Percentiles rank a stretch among this genome's conserved stretches.
These are phyloP conservation scores for Moxostoma hubbsi DNA, from an alignment of 2,797 vertebrate species.

Conservation along the genomic window DNA sequence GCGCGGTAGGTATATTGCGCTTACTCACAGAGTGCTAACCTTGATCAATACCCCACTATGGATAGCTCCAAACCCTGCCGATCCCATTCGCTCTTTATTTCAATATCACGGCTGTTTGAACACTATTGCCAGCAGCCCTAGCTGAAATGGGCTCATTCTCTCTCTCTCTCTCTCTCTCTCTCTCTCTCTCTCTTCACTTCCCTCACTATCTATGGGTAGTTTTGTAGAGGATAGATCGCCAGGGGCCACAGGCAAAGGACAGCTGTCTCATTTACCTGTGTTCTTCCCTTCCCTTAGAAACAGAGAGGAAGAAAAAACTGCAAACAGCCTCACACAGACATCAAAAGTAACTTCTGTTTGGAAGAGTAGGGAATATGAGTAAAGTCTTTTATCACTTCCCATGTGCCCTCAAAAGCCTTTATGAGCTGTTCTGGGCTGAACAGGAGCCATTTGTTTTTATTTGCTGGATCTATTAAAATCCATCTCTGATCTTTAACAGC, in stretches of 20 bases:
- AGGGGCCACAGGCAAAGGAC: conserved; percentile 80
- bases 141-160: conserved; percentile 57
- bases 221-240: conserved; percentile 62
- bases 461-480: conserved; percentile 33
- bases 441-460: conserved; percentile 28
- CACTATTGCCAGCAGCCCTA: conserved; percentile 76
- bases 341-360: conserved; percentile 60
- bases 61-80: conserved; percentile 76
- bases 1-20: conserved; percentile 65
- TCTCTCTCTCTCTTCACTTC: conserved; percentile 18
- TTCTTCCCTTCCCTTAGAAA: conserved; percentile 33
- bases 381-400: conserved; percentile 61
- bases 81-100: conserved; percentile 77
- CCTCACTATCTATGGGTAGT: conserved; percentile 65
- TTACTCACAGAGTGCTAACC: conserved; percentile 79
- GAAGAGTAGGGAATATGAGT: conserved; percentile 37
- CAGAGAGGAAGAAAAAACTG: conserved; percentile 19
- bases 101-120: conserved; percentile 83
- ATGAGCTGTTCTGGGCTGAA: conserved; percentile 33
- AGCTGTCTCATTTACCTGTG: conserved; percentile 80
- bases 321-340: conserved; percentile 47
- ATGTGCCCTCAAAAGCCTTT: conserved; percentile 51
- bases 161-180: conserved; percentile 23
- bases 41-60: conserved; percentile 83
- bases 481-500: conserved; percentile 38